A percentile compares a stretch with the other conserved stretches of the same genome.
phyloP scores from a whole-genome alignment of 2,797 vertebrate species.

The Loriculus beryllinus region DNA sequence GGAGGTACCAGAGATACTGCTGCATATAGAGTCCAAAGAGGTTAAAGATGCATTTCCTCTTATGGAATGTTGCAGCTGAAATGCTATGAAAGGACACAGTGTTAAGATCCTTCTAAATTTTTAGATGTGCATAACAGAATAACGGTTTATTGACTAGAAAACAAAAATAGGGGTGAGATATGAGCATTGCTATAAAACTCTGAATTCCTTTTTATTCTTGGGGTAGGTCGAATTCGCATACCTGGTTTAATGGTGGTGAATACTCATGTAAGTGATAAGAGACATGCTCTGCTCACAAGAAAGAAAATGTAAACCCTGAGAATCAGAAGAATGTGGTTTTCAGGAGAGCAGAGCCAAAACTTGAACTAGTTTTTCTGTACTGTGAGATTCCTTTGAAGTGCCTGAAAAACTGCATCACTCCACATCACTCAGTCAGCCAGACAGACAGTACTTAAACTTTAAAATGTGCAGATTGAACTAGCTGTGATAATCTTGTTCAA shows the following conservation, averaged over 20 bases:
- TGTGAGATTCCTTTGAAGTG: not conserved
- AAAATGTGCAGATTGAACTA: not conserved
- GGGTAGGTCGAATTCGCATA: not conserved
- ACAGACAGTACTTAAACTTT: not conserved
- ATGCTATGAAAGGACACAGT: not conserved
- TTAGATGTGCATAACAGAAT: not conserved
- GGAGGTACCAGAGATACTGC: not conserved
- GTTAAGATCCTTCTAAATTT: not conserved
- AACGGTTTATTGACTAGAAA: not conserved
- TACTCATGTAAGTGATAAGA: not conserved
- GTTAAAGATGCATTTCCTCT: not conserved
- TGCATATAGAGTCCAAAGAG: not conserved
- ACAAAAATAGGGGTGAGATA: not conserved
- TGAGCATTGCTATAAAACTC: not conserved
- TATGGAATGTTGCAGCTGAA: not conserved
- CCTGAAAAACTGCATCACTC: not conserved
- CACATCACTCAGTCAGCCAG: not conserved
- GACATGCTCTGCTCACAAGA: not conserved
- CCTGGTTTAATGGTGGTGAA: not conserved
- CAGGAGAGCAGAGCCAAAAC: not conserved
- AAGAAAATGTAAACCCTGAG: not conserved
- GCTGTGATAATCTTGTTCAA: conserved; percentile 24
- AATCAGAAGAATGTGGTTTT: not conserved
- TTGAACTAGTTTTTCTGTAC: not conserved
- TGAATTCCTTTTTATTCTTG: not conserved